Evolutionary conservation across 2,888 invertebrate species (phyloP).

Genomic region (Leucophenga maculata): DNA sequence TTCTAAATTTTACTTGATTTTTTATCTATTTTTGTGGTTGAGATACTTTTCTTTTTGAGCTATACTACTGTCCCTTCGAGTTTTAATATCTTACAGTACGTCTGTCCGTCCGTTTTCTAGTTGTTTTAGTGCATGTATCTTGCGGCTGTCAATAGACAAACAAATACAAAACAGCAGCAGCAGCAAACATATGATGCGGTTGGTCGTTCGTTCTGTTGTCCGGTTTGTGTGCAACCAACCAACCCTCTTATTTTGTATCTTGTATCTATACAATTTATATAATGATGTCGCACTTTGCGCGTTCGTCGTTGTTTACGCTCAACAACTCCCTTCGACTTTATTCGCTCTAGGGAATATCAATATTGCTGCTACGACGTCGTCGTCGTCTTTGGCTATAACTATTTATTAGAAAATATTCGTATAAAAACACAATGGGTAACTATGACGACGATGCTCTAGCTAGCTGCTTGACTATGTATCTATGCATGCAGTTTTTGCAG

Average conservation of each 20-base stretch:
- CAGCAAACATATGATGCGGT: slow-evolving; percentile 1
- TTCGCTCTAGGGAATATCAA: slow-evolving; percentile 57
- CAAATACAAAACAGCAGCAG: slow-evolving; percentile 10
- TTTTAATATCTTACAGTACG: too few relatives aligned
- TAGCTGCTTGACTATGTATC: neutral
- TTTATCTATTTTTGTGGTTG: slow-evolving; percentile 10
- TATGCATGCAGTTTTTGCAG: neutral
- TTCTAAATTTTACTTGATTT: neutral
- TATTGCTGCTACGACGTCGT: slow-evolving; percentile 48
- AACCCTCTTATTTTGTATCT: neutral
- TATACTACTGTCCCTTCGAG: neutral
- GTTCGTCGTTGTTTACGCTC: slow-evolving; percentile 27
- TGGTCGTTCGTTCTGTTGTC: neutral
- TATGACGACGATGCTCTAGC: neutral
- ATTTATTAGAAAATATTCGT: slow-evolving; percentile 57
- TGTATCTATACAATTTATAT: slow-evolving; percentile 54
- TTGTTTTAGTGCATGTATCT: slow-evolving; percentile 20
- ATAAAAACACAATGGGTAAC: slow-evolving; percentile 9
- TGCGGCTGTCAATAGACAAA: slow-evolving; percentile 24
- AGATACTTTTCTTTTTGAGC: slow-evolving; percentile 5
- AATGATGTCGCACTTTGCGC: slow-evolving; percentile 64
- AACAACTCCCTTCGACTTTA: neutral
- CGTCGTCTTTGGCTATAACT: slow-evolving; percentile 57
- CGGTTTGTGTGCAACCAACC: neutral
- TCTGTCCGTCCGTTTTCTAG: neutral